These are phyloP conservation scores for Ethmia dodecea DNA, from an alignment of 2,888 invertebrate genomes.

Conservation along the genomic window DNA sequence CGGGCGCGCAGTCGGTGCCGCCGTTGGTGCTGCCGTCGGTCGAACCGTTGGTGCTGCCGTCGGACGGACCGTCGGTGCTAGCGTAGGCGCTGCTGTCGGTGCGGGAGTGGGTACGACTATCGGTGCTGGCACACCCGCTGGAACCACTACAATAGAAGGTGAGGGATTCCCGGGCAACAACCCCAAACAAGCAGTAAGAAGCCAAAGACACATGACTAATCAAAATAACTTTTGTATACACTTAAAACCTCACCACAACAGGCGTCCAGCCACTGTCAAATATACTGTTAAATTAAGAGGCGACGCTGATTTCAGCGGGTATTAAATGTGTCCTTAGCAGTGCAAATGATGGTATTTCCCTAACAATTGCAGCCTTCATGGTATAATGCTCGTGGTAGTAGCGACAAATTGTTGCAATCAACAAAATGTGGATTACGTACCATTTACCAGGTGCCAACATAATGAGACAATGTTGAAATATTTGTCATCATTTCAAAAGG, in stretches of 20 bases:
- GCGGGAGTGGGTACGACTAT: conserved; percentile 33
- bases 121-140: conserved; percentile 50
- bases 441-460: conserved; percentile 30
- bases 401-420: conserved; percentile 72
- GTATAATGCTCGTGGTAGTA: conserved; percentile 56
- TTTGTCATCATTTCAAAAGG: conserved; percentile 20
- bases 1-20: conserved; percentile 19
- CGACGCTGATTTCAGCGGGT: conserved; percentile 38
- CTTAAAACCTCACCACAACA: neutral
- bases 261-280: neutral
- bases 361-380: conserved; percentile 71
- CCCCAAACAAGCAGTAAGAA: conserved; percentile 68
- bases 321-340: conserved; percentile 64
- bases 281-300: conserved; percentile 22
- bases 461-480: conserved; percentile 39
- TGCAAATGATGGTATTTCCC: conserved; percentile 64
- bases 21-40: conserved; percentile 5
- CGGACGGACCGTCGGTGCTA: conserved; percentile 22
- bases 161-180: conserved; percentile 49
- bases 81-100: conserved; percentile 14
- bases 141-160: conserved; percentile 39
- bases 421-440: conserved; percentile 61
- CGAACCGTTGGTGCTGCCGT: conserved; percentile 20
- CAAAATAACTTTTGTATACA: neutral
- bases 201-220: conserved; percentile 63